A percentile compares a stretch with the other conserved stretches of the same genome.
Evolutionary conservation across 2,797 vertebrate genomes (phyloP).

Genomic region (Cryptoprocta ferox): DNA sequence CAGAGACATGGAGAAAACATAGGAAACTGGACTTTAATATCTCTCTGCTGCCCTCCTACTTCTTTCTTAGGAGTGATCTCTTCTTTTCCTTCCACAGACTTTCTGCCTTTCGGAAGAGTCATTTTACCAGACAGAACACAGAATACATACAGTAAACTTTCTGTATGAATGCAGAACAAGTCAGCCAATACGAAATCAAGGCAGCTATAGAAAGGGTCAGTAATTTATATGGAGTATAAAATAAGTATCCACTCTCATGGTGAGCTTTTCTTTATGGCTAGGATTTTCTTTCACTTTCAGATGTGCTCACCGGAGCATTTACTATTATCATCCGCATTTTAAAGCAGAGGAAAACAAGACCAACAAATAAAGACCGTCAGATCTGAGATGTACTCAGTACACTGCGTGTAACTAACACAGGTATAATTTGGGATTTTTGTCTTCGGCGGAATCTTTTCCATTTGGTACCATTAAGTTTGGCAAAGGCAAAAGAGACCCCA

Average conservation of each 20-base stretch:
- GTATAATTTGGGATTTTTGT: neutral
- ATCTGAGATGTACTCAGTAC: neutral
- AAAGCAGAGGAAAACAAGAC: neutral
- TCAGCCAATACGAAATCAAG: neutral
- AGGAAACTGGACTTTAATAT: neutral
- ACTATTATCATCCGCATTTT: neutral
- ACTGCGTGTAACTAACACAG: neutral
- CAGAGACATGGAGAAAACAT: neutral
- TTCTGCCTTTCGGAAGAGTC: neutral
- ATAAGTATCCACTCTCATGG: too few species aligned
- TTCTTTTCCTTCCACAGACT: neutral
- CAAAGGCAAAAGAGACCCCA: neutral
- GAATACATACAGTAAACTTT: neutral
- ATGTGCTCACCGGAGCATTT: fast-evolving
- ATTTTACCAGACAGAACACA: neutral
- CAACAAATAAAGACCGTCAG: neutral
- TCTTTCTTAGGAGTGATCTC: neutral
- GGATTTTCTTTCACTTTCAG: neutral
- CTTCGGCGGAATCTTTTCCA: neutral
- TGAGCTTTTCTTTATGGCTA: neutral
- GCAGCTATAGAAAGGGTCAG: neutral
- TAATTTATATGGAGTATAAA: neutral
- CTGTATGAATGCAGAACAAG: neutral
- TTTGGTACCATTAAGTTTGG: neutral
- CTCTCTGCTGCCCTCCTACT: neutral